Evolutionary conservation across 2,797 vertebrate genomes (phyloP).

Genomic region (Megaceryle alcyon): DNA sequence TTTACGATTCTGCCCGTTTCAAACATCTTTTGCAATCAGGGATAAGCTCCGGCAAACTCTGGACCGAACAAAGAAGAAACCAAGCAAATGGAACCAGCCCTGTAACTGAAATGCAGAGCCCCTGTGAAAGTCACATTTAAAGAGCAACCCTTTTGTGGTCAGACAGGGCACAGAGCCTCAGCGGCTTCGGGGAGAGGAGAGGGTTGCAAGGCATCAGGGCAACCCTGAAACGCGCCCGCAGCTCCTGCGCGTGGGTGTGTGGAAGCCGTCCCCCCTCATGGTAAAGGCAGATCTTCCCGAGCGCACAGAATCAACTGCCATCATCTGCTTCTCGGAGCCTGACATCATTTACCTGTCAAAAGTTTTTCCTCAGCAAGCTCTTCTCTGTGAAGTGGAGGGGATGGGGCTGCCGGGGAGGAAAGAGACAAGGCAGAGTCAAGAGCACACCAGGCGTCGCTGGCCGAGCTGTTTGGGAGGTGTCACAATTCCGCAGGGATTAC

Average conservation of each 20-base stretch:
- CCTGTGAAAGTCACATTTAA: neutral
- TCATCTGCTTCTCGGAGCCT: neutral
- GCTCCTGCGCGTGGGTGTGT: rapidly evolving
- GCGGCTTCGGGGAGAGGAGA: neutral
- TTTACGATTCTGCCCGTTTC: neutral
- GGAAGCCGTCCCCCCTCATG: rapidly evolving
- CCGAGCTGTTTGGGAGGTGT: neutral
- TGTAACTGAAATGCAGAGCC: neutral
- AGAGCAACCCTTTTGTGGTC: neutral
- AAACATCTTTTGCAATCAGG: neutral
- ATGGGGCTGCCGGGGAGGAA: too few species aligned
- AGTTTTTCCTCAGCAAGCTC: neutral
- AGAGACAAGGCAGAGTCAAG: neutral
- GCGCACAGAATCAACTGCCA: rapidly evolving
- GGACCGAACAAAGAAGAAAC: neutral
- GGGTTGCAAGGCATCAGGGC: too few species aligned
- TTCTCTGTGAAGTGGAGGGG: rapidly evolving
- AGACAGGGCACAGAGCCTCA: neutral
- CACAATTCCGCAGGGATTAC: neutral
- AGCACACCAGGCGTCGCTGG: neutral
- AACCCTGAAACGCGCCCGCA: neutral
- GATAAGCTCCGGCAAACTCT: neutral
- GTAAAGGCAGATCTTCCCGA: rapidly evolving
- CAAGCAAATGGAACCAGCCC: neutral
- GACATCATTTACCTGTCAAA: neutral